phyloP scores from a whole-genome alignment of 2,797 vertebrate species.

The Clarias fuscus region DNA sequence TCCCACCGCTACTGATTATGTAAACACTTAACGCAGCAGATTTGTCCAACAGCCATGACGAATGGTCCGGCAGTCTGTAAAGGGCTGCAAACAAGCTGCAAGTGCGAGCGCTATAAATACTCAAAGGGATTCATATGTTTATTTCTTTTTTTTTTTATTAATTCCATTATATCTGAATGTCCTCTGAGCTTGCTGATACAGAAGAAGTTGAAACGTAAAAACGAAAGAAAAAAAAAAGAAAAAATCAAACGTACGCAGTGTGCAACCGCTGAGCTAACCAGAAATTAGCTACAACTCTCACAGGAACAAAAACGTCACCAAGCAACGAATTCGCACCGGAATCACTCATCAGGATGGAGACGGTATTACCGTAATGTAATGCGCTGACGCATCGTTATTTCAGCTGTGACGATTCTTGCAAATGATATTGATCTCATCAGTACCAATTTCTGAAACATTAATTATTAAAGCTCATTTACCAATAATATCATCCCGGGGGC shows the following conservation, averaged over 20 bases:
- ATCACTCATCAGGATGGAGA: not conserved
- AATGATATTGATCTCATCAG: no score
- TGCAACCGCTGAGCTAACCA: not conserved
- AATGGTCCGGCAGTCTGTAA: no score
- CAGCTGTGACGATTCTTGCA: no score
- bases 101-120: not conserved
- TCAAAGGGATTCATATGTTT: not conserved
- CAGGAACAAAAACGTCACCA: not conserved
- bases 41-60: not conserved
- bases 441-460: no score
- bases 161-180: not conserved
- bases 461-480: no score
- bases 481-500: no score
- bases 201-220: not conserved
- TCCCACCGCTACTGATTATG: constrained; percentile 19
- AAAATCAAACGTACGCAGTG: no score
- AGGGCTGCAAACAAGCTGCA: constrained; percentile 15
- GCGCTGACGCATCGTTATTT: no score
- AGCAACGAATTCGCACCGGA: not conserved
- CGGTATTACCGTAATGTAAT: no score
- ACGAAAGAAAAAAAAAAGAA: no score
- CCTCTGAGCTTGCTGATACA: not conserved
- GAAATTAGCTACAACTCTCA: not conserved
- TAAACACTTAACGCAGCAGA: constrained; percentile 21
- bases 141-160: not conserved